phyloP scores from a whole-genome alignment of 2,797 vertebrate genomes.

The Lutjanus argentimaculatus region DNA sequence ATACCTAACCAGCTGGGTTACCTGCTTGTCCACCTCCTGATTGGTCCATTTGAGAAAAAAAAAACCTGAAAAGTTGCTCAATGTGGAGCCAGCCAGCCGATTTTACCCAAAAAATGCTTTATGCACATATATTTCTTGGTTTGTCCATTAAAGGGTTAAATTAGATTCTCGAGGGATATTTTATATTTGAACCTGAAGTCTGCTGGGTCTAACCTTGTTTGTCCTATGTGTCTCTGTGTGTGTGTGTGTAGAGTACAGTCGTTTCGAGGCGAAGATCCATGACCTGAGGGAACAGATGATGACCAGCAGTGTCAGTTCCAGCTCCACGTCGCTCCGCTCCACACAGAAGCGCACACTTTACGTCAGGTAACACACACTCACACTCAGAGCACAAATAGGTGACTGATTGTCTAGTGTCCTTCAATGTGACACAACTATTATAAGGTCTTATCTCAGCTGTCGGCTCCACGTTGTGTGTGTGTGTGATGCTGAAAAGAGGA shows the following conservation, averaged over 20 bases:
- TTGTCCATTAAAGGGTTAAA: neutral
- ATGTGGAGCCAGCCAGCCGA: no score
- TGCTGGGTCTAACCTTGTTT: conserved; percentile 31
- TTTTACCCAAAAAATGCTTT: no score
- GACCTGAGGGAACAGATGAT: conserved; percentile 98
- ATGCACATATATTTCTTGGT: no score
- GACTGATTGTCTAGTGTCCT: conserved; percentile 58
- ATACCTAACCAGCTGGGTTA: no score
- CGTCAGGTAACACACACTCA: conserved; percentile 73
- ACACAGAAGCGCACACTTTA: conserved; percentile 92
- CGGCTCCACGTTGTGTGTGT: conserved; percentile 32
- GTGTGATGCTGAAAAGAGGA: conserved; percentile 35
- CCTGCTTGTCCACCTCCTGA: no score
- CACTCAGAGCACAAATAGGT: conserved; percentile 30
- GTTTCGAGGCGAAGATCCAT: conserved; percentile 97
- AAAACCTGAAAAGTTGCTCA: no score
- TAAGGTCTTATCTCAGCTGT: conserved; percentile 69
- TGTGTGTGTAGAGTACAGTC: conserved; percentile 90
- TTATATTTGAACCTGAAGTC: neutral
- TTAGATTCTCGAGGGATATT: neutral
- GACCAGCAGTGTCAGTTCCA: conserved; percentile 96
- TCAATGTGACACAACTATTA: conserved; percentile 52
- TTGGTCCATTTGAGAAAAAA: no score
- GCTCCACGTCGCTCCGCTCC: conserved; percentile 94
- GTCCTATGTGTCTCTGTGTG: conserved; percentile 45